Evolutionary conservation across 2,113 vertebrate species (phyloP).

Genomic region (Crocuta crocuta): DNA sequence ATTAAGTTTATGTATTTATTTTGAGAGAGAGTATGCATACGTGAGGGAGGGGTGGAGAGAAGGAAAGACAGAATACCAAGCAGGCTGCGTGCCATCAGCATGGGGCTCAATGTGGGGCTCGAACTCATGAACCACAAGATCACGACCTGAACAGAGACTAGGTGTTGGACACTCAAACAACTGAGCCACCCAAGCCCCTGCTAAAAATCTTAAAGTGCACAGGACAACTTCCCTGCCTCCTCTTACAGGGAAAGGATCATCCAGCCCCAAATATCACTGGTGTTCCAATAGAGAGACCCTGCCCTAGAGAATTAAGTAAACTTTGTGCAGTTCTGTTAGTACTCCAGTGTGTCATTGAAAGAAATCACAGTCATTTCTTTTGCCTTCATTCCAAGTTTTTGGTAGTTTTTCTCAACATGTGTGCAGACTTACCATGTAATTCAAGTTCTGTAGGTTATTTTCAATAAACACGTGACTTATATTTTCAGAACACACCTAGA

Average conservation of each 20-base stretch:
- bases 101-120: too few relatives aligned
- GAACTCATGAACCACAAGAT: too few relatives aligned
- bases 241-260: background rate
- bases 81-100: too few relatives aligned
- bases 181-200: too few relatives aligned
- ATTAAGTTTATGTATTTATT: too few relatives aligned
- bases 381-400: background rate
- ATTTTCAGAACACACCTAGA: background rate
- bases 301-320: background rate
- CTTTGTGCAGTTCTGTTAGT: background rate
- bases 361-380: background rate
- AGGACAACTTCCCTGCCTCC: background rate
- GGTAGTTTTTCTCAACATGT: background rate
- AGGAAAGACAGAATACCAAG: too few relatives aligned
- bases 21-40: too few relatives aligned
- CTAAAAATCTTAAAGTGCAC: background rate
- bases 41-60: too few relatives aligned
- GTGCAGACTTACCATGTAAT: background rate
- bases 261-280: background rate
- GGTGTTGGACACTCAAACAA: too few relatives aligned
- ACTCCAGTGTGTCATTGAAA: background rate
- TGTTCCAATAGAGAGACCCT: background rate
- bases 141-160: too few relatives aligned
- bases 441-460: background rate
- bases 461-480: background rate